Conservation (phyloP, 2,888 invertebrate species). For the Drosophila longiperda region DNA sequence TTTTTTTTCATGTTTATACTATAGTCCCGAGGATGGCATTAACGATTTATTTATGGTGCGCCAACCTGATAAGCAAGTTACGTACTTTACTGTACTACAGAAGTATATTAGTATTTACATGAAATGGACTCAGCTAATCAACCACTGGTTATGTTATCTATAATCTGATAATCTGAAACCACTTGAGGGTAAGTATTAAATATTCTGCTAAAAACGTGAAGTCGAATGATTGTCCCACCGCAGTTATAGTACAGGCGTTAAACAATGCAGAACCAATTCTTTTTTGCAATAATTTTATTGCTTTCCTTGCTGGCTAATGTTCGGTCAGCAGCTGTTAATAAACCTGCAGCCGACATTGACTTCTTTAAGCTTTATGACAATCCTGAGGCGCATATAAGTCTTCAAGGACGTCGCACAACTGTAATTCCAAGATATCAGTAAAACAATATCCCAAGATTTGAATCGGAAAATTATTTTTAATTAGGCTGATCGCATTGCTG, state of each 20-base stretch:
- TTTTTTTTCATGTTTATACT: too few species aligned
- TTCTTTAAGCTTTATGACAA: slow-evolving; percentile 63
- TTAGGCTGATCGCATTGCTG: slow-evolving; percentile 81
- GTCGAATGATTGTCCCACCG: background rate
- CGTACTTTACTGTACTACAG: background rate
- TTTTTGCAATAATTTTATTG: background rate
- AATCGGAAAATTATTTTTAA: background rate
- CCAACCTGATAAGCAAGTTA: slow-evolving; percentile 18
- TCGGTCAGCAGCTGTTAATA: slow-evolving; percentile 30
- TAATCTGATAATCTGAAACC: slow-evolving; percentile 22
- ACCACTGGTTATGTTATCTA: slow-evolving; percentile 11
- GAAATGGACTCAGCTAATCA: background rate
- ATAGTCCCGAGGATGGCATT: background rate
- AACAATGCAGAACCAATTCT: slow-evolving; percentile 26
- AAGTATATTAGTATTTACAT: background rate
- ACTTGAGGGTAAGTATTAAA: slow-evolving; percentile 39
- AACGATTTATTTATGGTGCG: slow-evolving; percentile 5
- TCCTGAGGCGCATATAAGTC: slow-evolving; percentile 59
- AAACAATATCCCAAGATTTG: background rate
- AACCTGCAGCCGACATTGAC: slow-evolving; percentile 37
- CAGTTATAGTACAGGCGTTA: slow-evolving; percentile 19
- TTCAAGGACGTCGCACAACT: slow-evolving; percentile 51
- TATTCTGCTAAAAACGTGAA: slow-evolving; percentile 9
- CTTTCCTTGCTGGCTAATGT: background rate
- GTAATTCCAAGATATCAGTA: slow-evolving; percentile 24